These are phyloP conservation scores for Theristus sp. DNA, from an alignment of 2,888 invertebrate genomes.

Conservation along the genomic window DNA sequence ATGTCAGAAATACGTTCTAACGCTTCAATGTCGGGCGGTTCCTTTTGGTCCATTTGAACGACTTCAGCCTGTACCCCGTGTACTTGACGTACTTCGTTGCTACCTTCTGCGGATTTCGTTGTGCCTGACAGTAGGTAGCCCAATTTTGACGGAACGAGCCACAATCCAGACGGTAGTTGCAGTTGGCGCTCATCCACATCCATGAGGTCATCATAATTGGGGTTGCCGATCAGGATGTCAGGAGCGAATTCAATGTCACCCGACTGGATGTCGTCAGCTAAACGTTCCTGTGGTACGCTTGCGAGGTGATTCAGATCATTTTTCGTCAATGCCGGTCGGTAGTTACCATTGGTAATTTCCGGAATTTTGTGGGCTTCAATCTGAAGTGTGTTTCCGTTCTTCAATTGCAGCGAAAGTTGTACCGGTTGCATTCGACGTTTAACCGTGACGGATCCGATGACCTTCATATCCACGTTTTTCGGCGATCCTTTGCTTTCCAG, in stretches of 20 bases:
- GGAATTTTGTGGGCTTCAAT: neutral
- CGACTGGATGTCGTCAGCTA: neutral
- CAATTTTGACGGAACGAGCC: neutral
- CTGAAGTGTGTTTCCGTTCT: neutral
- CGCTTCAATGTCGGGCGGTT: neutral
- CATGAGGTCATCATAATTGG: neutral
- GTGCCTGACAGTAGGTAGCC: neutral
- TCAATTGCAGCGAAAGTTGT: neutral
- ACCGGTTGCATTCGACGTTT: neutral
- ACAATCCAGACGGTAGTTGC: neutral
- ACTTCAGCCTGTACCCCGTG: too few species aligned
- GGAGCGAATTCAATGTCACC: neutral
- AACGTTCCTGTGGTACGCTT: too few species aligned
- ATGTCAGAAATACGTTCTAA: neutral
- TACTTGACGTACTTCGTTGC: too few species aligned
- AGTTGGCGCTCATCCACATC: neutral
- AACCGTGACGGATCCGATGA: too few species aligned
- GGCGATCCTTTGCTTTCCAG: neutral
- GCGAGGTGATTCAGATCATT: neutral
- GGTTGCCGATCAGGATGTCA: neutral
- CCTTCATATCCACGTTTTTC: too few species aligned
- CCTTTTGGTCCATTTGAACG: neutral
- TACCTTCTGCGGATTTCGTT: neutral
- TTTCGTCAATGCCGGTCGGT: neutral
- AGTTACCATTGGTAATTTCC: neutral